Percentiles rank a stretch among this genome's conserved stretches.
These are phyloP conservation scores for Felis catus DNA, from an alignment of 2,113 vertebrate genomes.

Conservation along the genomic window DNA sequence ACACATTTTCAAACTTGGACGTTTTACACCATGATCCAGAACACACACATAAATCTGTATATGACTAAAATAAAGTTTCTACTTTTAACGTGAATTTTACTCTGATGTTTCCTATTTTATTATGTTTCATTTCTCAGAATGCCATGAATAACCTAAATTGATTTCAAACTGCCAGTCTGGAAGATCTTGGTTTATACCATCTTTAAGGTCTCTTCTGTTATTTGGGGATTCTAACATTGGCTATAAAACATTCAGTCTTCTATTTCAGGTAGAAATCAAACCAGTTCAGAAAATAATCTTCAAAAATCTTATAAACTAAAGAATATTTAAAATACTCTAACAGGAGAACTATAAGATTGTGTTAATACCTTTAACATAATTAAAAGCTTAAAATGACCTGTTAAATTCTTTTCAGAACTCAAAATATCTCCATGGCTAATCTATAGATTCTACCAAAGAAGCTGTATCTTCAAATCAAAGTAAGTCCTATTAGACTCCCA, in stretches of 20 bases:
- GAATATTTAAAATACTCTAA: neutral
- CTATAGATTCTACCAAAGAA: neutral
- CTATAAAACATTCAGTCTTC: neutral
- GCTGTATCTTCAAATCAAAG: conserved; percentile 9
- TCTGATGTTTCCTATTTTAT: conserved; percentile 25
- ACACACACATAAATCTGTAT: neutral
- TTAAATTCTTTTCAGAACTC: conserved; percentile 18
- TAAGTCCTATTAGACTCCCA: neutral
- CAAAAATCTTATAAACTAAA: neutral
- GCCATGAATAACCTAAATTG: neutral
- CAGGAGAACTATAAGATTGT: neutral
- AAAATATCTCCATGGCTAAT: conserved; percentile 34
- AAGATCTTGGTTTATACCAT: neutral
- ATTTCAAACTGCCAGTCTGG: conserved; percentile 39
- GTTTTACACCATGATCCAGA: neutral
- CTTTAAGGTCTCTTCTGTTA: neutral
- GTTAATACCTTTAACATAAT: conserved; percentile 9
- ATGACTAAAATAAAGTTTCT: neutral
- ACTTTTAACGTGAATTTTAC: neutral
- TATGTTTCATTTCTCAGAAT: conserved; percentile 23
- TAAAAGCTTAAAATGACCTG: conserved; percentile 36
- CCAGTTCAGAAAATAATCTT: conserved; percentile 21
- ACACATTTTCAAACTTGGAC: neutral
- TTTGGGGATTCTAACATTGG: neutral
- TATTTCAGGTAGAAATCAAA: conserved; percentile 28